Conservation (phyloP, 2,113 vertebrate genomes). For the Siniperca knerii region DNA sequence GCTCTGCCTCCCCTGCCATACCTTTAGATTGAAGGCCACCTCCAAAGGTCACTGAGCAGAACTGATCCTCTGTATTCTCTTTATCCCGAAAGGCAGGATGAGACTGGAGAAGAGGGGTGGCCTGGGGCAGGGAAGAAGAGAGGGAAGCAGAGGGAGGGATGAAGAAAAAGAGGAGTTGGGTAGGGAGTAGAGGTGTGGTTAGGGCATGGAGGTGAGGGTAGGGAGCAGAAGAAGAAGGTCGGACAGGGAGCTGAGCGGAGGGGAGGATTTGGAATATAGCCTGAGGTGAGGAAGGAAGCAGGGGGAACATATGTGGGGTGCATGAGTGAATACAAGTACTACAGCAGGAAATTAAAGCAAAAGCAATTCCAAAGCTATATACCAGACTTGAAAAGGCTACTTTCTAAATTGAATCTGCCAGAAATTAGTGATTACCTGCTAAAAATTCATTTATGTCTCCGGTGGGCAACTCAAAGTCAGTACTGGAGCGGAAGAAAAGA, state of each 20-base stretch:
- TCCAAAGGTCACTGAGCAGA: conserved; percentile 83
- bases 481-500: conserved; percentile 21
- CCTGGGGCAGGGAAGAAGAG: conserved; percentile 58
- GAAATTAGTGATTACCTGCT: conserved; percentile 60
- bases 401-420: conserved; percentile 54
- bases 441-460: conserved; percentile 54
- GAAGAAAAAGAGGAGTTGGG: conserved; percentile 28
- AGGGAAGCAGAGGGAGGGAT: conserved; percentile 37
- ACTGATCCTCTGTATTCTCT: conserved; percentile 80
- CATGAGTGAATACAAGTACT: conserved; percentile 24
- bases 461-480: conserved; percentile 51
- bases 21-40: conserved; percentile 82
- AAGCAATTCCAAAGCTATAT: conserved; percentile 45
- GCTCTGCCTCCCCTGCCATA: conserved; percentile 77
- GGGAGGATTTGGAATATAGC: conserved; percentile 22
- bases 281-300: conserved; percentile 37
- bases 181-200: conserved; percentile 25
- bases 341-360: conserved; percentile 57
- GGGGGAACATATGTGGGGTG: conserved; percentile 6
- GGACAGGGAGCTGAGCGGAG: conserved; percentile 24
- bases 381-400: conserved; percentile 21
- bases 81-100: conserved; percentile 74
- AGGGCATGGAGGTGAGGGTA: conserved; percentile 33
- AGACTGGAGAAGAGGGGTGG: conserved; percentile 67
- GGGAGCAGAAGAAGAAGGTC: conserved; percentile 30